phyloP scores from a whole-genome alignment of 2,888 invertebrate genomes.

The Pseudoips prasinana region DNA sequence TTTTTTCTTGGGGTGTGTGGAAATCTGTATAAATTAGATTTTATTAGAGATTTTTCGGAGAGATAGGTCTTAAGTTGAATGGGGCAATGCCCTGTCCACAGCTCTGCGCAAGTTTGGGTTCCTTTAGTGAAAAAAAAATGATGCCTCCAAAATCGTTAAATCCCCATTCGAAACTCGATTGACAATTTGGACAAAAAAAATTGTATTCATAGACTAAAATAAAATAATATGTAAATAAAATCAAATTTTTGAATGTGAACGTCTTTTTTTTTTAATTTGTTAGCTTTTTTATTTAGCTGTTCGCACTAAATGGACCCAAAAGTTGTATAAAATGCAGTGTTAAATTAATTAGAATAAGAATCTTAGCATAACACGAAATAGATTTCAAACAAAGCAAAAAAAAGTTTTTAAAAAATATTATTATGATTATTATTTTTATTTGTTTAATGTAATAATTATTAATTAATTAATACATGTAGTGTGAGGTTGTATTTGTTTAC shows the following conservation, averaged over 20 bases:
- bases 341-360: conserved; percentile 51
- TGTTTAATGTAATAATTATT: conserved; percentile 34
- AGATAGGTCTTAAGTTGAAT: conserved; percentile 59
- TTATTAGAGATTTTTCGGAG: conserved; percentile 66
- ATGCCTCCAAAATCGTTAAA: conserved; percentile 29
- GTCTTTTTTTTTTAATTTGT: conserved; percentile 4
- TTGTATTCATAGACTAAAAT: conserved; percentile 3
- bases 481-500: conserved; percentile 75
- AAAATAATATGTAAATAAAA: conserved; percentile 63
- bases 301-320: conserved; percentile 61
- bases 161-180: conserved; percentile 57
- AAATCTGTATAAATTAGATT: conserved; percentile 77
- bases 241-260: conserved; percentile 42
- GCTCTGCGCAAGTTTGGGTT: conserved; percentile 63
- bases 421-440: conserved; percentile 36
- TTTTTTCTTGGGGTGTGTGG: conserved; percentile 72
- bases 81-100: conserved; percentile 58
- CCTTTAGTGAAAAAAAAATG: conserved; percentile 51
- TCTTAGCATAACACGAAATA: conserved; percentile 56
- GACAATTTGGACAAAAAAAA: conserved; percentile 20
- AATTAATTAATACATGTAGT: conserved; percentile 61
- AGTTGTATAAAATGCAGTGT: conserved; percentile 62
- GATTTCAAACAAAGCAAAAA: conserved; percentile 46
- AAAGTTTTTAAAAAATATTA: conserved; percentile 37
- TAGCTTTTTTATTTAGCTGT: conserved; percentile 37